A percentile compares a stretch with the other conserved stretches of the same genome.
Evolutionary conservation across 2,113 vertebrate genomes (phyloP).

Genomic region (Pongo pygmaeus): DNA sequence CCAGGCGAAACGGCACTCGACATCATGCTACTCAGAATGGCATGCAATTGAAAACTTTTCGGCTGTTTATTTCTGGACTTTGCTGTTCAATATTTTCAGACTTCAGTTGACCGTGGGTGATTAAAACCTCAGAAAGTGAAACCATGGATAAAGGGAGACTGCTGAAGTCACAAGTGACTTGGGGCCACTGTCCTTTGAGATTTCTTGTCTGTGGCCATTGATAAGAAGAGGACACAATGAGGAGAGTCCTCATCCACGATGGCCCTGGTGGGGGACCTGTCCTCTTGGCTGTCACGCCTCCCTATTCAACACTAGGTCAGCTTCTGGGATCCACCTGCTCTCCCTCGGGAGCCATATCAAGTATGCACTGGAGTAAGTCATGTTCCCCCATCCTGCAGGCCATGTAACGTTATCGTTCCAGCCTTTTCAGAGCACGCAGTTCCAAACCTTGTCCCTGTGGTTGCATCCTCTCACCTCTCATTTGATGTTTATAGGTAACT

Average conservation of each 20-base stretch:
- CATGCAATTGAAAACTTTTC: background rate
- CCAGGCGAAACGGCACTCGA: accelerated
- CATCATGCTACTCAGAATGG: background rate
- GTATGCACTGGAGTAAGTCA: too few species aligned
- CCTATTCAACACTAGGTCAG: background rate
- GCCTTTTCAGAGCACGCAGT: background rate
- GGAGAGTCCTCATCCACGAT: too few species aligned
- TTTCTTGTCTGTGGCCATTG: background rate
- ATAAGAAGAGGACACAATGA: background rate
- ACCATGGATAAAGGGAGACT: background rate
- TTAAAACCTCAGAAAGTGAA: background rate
- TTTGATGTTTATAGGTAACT: background rate
- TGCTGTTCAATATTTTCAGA: background rate
- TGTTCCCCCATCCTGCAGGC: background rate
- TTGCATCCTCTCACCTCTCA: background rate
- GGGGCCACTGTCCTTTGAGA: background rate
- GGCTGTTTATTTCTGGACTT: background rate
- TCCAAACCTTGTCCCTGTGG: background rate
- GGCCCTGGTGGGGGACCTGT: background rate
- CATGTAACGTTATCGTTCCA: accelerated
- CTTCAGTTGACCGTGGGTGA: background rate
- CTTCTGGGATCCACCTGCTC: background rate
- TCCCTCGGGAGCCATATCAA: background rate
- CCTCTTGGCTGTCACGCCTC: background rate
- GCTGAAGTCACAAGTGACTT: background rate